These are phyloP conservation scores for Drosophila sturtevanti DNA, from an alignment of 1,140 invertebrate species.

Conservation along the genomic window DNA sequence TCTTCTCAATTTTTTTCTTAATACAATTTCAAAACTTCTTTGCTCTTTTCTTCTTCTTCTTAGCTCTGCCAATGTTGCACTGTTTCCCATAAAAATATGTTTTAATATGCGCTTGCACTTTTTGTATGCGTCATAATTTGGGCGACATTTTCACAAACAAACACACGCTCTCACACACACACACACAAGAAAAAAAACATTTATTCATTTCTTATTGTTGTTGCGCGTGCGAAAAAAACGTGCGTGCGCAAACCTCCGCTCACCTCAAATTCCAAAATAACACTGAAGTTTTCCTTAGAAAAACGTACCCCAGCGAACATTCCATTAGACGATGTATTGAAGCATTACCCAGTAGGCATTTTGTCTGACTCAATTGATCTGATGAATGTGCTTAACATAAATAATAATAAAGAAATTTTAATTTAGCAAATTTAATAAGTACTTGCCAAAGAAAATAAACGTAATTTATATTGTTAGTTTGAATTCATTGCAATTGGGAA, in stretches of 20 bases:
- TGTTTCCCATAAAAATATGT: conserved; percentile 36
- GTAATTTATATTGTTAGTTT: too few relatives aligned
- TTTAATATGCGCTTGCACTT: conserved; percentile 52
- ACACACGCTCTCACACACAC: conserved; percentile 42
- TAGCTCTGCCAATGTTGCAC: conserved; percentile 35
- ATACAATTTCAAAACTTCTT: conserved; percentile 30
- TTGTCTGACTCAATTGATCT: too few relatives aligned
- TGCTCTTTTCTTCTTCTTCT: conserved; percentile 18
- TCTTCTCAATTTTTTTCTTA: conserved; percentile 18
- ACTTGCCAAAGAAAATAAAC: too few relatives aligned
- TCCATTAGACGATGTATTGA: too few relatives aligned
- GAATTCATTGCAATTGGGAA: too few relatives aligned
- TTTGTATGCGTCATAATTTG: conserved; percentile 67
- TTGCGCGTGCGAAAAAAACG: conserved; percentile 31
- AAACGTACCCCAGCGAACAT: not conserved
- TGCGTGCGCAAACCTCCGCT: not conserved
- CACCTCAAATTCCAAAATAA: not conserved
- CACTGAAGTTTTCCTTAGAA: not conserved
- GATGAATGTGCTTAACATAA: too few relatives aligned
- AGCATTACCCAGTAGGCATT: too few relatives aligned
- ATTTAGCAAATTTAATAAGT: too few relatives aligned
- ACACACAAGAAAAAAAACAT: conserved; percentile 37
- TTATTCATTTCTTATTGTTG: conserved; percentile 60
- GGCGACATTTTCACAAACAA: conserved; percentile 48
- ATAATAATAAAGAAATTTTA: too few relatives aligned